Percentiles rank a stretch among this genome's conserved stretches.
Conservation (phyloP, 2,888 invertebrate genomes). For the Tipula lateralis region DNA sequence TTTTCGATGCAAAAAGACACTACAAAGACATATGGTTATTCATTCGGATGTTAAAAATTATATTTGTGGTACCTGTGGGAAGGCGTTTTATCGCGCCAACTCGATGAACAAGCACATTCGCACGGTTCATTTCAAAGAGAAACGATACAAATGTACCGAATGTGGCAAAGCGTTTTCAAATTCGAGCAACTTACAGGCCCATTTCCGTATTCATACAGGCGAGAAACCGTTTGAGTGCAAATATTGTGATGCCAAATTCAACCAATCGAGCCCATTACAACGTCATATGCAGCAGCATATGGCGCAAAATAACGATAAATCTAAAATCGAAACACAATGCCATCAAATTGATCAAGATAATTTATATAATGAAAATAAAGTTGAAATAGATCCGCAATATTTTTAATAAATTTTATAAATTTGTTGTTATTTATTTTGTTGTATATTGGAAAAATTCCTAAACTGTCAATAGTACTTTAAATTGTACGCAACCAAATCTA, state of each 20-base stretch:
- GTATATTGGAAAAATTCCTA: not conserved
- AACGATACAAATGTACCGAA: not conserved
- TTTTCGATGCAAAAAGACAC: not conserved
- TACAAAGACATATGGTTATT: not conserved
- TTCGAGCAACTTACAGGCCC: conserved; percentile 2
- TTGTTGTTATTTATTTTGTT: too few species aligned
- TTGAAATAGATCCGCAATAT: not conserved
- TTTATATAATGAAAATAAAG: not conserved
- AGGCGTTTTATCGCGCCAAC: not conserved
- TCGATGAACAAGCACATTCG: not conserved
- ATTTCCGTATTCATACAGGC: not conserved
- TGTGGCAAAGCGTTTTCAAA: conserved; percentile 14
- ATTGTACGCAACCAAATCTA: not conserved
- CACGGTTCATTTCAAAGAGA: conserved; percentile 13
- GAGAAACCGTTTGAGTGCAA: conserved; percentile 9
- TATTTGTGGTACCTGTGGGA: not conserved
- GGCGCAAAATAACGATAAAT: not conserved
- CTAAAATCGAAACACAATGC: not conserved
- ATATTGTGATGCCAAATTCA: not conserved
- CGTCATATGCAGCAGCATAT: not conserved
- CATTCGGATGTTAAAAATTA: conserved; percentile 13
- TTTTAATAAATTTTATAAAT: not conserved
- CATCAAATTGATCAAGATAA: not conserved
- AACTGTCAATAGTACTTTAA: not conserved
- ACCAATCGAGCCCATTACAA: not conserved